A percentile compares a stretch with the other conserved stretches of the same genome.
These are phyloP conservation scores for Julus scandinavius DNA, from an alignment of 2,888 invertebrate species.

Conservation along the genomic window DNA sequence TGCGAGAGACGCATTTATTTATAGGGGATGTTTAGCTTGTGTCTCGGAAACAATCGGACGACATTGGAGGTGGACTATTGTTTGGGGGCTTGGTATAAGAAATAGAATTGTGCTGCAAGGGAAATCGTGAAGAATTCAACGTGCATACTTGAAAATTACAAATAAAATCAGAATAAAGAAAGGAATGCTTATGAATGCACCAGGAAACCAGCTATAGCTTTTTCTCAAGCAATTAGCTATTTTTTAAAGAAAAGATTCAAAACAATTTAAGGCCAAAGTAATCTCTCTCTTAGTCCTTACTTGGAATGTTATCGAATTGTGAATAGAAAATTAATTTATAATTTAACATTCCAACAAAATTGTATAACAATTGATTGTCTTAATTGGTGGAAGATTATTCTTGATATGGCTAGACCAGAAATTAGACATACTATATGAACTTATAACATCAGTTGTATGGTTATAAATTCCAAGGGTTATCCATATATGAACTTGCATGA, in stretches of 20 bases:
- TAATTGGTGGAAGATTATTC: too few species aligned
- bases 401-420: too few species aligned
- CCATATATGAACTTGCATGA: too few species aligned
- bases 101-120: not conserved
- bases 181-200: not conserved
- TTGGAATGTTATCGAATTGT: too few species aligned
- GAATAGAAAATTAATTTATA: too few species aligned
- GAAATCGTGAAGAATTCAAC: not conserved
- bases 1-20: not conserved
- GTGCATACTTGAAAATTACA: not conserved
- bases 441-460: too few species aligned
- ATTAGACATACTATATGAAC: too few species aligned
- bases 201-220: not conserved
- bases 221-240: not conserved
- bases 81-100: not conserved
- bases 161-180: not conserved
- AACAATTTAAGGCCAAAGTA: not conserved
- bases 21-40: not conserved
- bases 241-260: not conserved
- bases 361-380: too few species aligned
- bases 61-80: slow-evolving; percentile 1
- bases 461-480: too few species aligned
- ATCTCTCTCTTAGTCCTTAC: too few species aligned
- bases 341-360: too few species aligned
- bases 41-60: not conserved